Evolutionary conservation across 2,113 vertebrate genomes (phyloP), one percentile per base, ranked within the genome.

Genomic region (Datnioides undecimradiatus): DNA sequence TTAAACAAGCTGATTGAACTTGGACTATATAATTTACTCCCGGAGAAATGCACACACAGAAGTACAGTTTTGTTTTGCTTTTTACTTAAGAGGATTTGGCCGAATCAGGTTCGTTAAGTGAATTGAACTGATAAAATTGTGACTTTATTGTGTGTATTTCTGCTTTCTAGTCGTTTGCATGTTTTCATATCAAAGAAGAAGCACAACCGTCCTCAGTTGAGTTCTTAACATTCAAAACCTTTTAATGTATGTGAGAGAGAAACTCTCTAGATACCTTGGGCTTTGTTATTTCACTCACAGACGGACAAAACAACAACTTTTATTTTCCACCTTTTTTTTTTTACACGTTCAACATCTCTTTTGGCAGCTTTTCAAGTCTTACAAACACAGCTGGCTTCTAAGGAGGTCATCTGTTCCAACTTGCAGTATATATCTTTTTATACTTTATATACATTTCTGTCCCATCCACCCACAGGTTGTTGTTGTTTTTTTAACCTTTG

Each of bases 1-100:
- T 80, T 70, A 66, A 79, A 67, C 59, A 65, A 66, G 45, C 21
- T 34, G 62, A 57, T 64, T 83, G 33, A 79, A 80, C 64, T 71
- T 31, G 45, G 33, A 77, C 58, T 63, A n/a, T 46, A 49, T 66
- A 38, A 68, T 80, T 78, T 46, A 49, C n/a, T 60, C n/a, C n/a
- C 19, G 13, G 11, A 65, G 10, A 80, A 64, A 86, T 29, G 14
- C 27, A 52, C 51, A 76, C 55, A 51, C 16, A 55, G 13, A 54
- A 33, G 36, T 9, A 29, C 6, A 17, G 23, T 2, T 48, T 49
- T 49, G 13, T 16, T 10, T 5, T 43, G 62, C 40, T 40, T 34
- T 62, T 31, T 4, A 8, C 7, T 11, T 5, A 36, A 23, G 6
- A 4, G 29, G 29, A 10, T 45, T 1, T 48, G n/a, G 23, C 5